A percentile compares a stretch with the other conserved stretches of the same genome.
Evolutionary conservation across 2,888 invertebrate species (phyloP).

Genomic region (Pollenia griseotomentosa): DNA sequence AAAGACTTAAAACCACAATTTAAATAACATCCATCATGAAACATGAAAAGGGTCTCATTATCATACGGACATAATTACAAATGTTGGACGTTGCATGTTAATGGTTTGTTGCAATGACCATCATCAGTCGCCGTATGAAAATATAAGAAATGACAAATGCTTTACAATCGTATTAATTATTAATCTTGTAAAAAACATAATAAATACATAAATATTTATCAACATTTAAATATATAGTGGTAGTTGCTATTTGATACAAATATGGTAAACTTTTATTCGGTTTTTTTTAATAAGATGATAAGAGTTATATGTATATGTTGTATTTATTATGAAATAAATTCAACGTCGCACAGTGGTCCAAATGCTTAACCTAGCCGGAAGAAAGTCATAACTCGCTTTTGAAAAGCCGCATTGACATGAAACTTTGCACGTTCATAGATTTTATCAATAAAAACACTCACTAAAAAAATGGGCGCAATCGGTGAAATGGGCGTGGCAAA

Average conservation of each 20-base stretch:
- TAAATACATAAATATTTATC: constrained; percentile 37
- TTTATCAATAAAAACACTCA: no score
- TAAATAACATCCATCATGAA: constrained; percentile 51
- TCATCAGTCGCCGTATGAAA: not conserved
- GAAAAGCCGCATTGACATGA: no score
- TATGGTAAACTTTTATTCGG: not conserved
- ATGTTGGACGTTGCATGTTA: constrained; percentile 39
- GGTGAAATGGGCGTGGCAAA: no score
- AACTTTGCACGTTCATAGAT: no score
- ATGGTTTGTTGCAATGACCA: constrained; percentile 23
- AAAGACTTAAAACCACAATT: constrained; percentile 55
- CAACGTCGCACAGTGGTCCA: no score
- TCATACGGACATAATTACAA: constrained; percentile 46
- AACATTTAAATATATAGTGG: not conserved
- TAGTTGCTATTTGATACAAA: not conserved
- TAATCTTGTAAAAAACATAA: constrained; percentile 26
- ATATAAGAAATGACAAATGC: constrained; percentile 34
- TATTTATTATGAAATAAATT: no score
- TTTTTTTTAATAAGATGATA: no score
- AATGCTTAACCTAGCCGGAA: no score
- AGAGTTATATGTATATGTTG: no score
- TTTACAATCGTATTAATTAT: constrained; percentile 49
- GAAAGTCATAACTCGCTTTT: no score
- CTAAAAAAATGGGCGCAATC: no score
- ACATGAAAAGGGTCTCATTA: constrained; percentile 48